phyloP scores from a whole-genome alignment of 1,140 invertebrate species.

The Papilio aristodemus region DNA sequence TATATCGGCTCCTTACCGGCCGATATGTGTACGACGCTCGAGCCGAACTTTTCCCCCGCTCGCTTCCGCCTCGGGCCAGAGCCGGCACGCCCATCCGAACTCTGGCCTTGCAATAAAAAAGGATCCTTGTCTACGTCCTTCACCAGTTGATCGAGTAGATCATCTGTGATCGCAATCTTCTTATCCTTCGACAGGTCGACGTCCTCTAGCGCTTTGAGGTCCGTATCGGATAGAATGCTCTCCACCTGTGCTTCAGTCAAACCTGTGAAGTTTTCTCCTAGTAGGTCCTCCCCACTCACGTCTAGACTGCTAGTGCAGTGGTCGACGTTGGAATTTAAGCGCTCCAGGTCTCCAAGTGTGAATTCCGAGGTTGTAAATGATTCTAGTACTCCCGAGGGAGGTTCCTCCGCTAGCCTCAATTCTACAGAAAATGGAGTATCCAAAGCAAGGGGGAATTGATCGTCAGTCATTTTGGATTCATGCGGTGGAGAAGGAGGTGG shows the following conservation, averaged over 20 bases:
- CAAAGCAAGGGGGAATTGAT: slow-evolving; percentile 72
- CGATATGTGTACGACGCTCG: slow-evolving; percentile 50
- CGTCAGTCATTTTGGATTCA: slow-evolving; percentile 55
- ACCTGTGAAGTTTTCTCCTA: slow-evolving; percentile 59
- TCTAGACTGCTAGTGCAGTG: slow-evolving; percentile 47
- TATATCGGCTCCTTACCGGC: slow-evolving; percentile 50
- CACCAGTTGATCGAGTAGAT: slow-evolving; percentile 55
- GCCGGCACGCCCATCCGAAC: slow-evolving; percentile 60
- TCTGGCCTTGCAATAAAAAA: slow-evolving; percentile 75
- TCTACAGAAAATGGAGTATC: slow-evolving; percentile 82
- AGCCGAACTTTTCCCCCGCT: slow-evolving; percentile 49
- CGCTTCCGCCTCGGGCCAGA: slow-evolving; percentile 54
- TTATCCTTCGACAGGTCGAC: slow-evolving; percentile 52
- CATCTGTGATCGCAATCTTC: slow-evolving; percentile 47
- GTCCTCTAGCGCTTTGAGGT: slow-evolving; percentile 54
- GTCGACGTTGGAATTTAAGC: slow-evolving; percentile 48
- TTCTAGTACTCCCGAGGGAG: slow-evolving; percentile 68
- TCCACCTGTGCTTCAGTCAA: slow-evolving; percentile 64
- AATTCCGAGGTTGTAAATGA: slow-evolving; percentile 77
- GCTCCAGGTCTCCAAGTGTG: slow-evolving; percentile 70
- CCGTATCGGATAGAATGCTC: slow-evolving; percentile 62
- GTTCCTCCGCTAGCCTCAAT: slow-evolving; percentile 54
- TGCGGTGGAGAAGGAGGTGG: slow-evolving; percentile 67
- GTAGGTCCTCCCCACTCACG: slow-evolving; percentile 52
- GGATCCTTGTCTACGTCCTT: slow-evolving; percentile 56